Evolutionary conservation across 1,140 invertebrate genomes (phyloP).

Genomic region (Diorhabda elongata): DNA sequence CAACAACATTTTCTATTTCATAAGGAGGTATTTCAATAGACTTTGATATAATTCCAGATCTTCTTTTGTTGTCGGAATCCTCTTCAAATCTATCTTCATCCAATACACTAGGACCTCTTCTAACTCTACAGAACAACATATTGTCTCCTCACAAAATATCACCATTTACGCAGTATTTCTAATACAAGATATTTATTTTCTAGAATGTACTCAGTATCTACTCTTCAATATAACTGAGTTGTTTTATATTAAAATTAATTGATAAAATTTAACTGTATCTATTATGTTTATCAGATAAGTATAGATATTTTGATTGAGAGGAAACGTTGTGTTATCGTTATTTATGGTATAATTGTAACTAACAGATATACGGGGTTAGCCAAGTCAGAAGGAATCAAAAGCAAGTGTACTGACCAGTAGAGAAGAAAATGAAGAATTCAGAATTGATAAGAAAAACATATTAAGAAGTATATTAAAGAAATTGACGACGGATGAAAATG

Average conservation of each 20-base stretch:
- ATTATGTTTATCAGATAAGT: not conserved
- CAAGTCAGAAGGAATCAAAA: too few species aligned
- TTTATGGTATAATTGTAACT: too few species aligned
- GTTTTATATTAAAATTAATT: conserved; percentile 3
- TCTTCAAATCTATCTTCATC: conserved; percentile 1
- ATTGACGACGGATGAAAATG: too few species aligned
- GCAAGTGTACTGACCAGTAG: too few species aligned
- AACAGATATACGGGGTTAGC: too few species aligned
- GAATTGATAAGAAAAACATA: too few species aligned
- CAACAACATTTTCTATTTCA: conserved; percentile 4
- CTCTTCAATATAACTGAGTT: not conserved
- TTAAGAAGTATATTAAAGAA: too few species aligned
- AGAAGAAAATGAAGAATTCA: too few species aligned
- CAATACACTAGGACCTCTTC: not conserved
- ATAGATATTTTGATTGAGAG: conserved; percentile 1
- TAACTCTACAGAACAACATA: conserved; percentile 9
- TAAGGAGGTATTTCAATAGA: not conserved
- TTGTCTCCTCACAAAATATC: not conserved
- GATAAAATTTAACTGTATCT: not conserved
- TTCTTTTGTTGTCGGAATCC: not conserved
- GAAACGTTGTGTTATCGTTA: not conserved
- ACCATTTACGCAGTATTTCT: not conserved
- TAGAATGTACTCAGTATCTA: not conserved
- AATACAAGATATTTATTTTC: not conserved
- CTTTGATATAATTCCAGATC: conserved; percentile 9